Evolutionary conservation across 1,140 invertebrate genomes (phyloP).

Genomic region (Rhagoletis zephyria): DNA sequence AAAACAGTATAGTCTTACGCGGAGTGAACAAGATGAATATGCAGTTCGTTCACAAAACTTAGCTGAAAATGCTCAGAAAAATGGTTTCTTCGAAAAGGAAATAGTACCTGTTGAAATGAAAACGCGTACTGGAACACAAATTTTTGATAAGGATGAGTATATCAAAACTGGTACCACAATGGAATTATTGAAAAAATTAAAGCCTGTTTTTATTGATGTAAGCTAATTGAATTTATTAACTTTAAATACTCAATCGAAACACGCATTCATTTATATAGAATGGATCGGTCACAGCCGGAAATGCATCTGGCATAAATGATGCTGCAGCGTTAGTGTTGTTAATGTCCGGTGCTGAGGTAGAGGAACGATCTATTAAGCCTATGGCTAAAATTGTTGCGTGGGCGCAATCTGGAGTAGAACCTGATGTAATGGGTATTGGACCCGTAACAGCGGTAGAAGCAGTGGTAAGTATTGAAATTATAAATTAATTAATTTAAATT

Average conservation of each 20-base stretch:
- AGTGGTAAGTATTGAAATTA: constrained; percentile 75
- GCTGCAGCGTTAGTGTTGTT: constrained; percentile 88
- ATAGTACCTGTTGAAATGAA: constrained; percentile 79
- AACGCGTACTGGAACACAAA: constrained; percentile 74
- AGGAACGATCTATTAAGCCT: constrained; percentile 73
- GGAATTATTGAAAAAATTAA: constrained; percentile 78
- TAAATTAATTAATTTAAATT: too few species aligned
- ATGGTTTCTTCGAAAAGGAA: constrained; percentile 82
- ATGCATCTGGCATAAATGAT: constrained; percentile 89
- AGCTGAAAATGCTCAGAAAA: constrained; percentile 78
- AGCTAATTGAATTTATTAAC: not conserved
- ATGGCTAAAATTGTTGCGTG: constrained; percentile 81
- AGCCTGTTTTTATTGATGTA: constrained; percentile 79
- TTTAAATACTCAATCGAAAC: constrained; percentile 34
- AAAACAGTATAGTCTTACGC: constrained; percentile 79
- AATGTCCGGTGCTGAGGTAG: constrained; percentile 77
- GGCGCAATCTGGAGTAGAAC: constrained; percentile 81
- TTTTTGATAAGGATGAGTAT: constrained; percentile 80
- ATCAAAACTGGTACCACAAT: constrained; percentile 78
- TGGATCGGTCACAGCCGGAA: constrained; percentile 85
- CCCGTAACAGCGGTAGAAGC: constrained; percentile 81
- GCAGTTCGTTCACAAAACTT: constrained; percentile 83
- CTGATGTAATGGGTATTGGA: constrained; percentile 84
- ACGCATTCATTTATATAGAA: constrained; percentile 63
- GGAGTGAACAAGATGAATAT: constrained; percentile 85